Percentiles rank a stretch among this genome's conserved stretches.
These are phyloP conservation scores for Parnassius orleans DNA, from an alignment of 2,888 invertebrate species.

Conservation along the genomic window DNA sequence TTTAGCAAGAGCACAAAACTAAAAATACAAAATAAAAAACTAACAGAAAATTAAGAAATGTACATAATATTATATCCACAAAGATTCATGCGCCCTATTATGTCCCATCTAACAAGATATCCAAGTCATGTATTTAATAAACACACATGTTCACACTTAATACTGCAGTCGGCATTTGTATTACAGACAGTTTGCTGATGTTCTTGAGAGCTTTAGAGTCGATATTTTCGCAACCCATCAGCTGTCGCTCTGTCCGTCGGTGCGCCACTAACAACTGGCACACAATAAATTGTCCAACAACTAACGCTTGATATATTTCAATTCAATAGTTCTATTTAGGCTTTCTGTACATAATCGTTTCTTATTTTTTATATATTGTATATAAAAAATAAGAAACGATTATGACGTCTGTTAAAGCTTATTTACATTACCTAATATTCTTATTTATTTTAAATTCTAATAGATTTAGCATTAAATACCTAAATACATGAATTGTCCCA, in stretches of 20 bases:
- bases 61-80: not conserved
- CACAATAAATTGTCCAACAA: slow-evolving; percentile 9
- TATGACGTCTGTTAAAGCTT: too few relatives aligned
- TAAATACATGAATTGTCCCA: too few relatives aligned
- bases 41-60: too few relatives aligned
- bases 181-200: slow-evolving; percentile 29
- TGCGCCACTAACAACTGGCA: not conserved
- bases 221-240: slow-evolving; percentile 52
- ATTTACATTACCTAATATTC: too few relatives aligned
- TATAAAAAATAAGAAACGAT: too few relatives aligned
- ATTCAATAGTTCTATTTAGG: not conserved
- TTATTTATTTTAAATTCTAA: too few relatives aligned
- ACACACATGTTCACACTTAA: slow-evolving; percentile 42
- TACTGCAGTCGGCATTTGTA: slow-evolving; percentile 7
- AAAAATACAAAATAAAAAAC: too few relatives aligned
- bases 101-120: slow-evolving; percentile 9
- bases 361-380: too few relatives aligned
- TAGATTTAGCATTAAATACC: too few relatives aligned
- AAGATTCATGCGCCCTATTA: not conserved
- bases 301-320: slow-evolving; percentile 2
- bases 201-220: slow-evolving; percentile 30
- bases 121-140: slow-evolving; percentile 39
- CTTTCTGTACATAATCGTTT: too few relatives aligned
- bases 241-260: slow-evolving; percentile 43
- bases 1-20: too few relatives aligned